Conservation (phyloP, 1,140 invertebrate genomes). For the Drosophila quadrilineata region DNA sequence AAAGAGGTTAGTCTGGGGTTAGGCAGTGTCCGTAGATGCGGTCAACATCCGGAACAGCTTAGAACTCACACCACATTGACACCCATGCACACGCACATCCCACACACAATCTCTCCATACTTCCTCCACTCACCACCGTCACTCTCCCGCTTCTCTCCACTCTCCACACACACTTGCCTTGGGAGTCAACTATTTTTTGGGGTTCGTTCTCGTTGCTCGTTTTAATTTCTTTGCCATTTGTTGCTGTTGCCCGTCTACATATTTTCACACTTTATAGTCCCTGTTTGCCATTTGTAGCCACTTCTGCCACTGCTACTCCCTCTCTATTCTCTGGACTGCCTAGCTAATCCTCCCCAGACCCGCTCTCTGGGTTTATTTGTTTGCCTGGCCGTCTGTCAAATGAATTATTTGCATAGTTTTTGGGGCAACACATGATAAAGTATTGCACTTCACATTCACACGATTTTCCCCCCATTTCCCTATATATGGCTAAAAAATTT, state of each 20-base stretch:
- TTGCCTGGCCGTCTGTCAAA: slow-evolving; percentile 66
- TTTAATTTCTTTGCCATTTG: slow-evolving; percentile 72
- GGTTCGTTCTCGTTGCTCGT: slow-evolving; percentile 44
- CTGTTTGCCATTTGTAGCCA: slow-evolving; percentile 2
- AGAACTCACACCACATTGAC: not conserved
- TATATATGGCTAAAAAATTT: too few species aligned
- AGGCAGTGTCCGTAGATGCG: slow-evolving; percentile 27
- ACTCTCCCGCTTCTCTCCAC: not conserved
- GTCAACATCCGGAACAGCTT: not conserved
- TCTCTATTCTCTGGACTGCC: not conserved
- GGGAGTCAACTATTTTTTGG: slow-evolving; percentile 16
- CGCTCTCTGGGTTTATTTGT: slow-evolving; percentile 32
- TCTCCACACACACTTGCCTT: not conserved
- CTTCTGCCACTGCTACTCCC: not conserved
- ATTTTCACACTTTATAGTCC: slow-evolving; percentile 70
- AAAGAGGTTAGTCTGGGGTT: not conserved
- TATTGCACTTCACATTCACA: not conserved
- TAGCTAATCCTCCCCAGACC: not conserved
- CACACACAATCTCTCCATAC: too few species aligned
- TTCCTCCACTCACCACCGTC: too few species aligned
- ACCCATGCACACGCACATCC: not conserved
- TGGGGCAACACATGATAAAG: slow-evolving; percentile 52
- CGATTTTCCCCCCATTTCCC: slow-evolving; percentile 2
- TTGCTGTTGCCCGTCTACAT: slow-evolving; percentile 59
- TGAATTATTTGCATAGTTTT: slow-evolving; percentile 79